Conservation (phyloP, 2,888 invertebrate genomes). For the Calameuta pallipes region DNA sequence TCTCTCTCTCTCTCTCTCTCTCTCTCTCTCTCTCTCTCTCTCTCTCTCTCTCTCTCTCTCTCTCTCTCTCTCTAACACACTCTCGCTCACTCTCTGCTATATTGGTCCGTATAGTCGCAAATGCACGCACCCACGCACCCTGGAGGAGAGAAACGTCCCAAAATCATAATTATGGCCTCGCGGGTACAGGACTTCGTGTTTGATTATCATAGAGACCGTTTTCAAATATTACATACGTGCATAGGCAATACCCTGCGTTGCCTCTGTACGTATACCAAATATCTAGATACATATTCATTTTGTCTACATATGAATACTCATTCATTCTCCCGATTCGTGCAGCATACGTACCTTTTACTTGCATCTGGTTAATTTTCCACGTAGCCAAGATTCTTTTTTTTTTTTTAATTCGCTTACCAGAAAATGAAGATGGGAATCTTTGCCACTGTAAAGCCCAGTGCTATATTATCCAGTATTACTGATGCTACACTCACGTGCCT, state of each 20-base stretch:
- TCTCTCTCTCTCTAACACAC: background rate
- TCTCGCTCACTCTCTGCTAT: background rate
- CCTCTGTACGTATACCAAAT: background rate
- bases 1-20: too few relatives aligned
- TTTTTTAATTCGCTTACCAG: background rate
- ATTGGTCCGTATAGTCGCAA: background rate
- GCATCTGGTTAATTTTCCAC: background rate
- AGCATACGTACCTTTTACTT: background rate
- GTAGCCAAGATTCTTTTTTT: background rate
- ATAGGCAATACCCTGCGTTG: slow-evolving; percentile 5
- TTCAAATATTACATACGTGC: slow-evolving; percentile 31
- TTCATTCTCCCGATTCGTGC: background rate
- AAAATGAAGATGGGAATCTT: background rate
- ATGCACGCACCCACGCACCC: background rate
- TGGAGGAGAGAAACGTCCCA: slow-evolving; percentile 15
- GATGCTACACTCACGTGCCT: background rate
- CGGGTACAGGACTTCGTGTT: slow-evolving; percentile 27
- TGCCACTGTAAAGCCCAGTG: background rate
- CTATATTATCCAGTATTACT: background rate
- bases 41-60: background rate
- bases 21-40: background rate
- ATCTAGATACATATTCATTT: background rate
- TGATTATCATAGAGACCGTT: slow-evolving; percentile 30
- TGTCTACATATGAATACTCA: background rate
- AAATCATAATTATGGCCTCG: slow-evolving; percentile 35